phyloP scores from a whole-genome alignment of 2,888 invertebrate species.

The Psylliodes chrysocephalus region DNA sequence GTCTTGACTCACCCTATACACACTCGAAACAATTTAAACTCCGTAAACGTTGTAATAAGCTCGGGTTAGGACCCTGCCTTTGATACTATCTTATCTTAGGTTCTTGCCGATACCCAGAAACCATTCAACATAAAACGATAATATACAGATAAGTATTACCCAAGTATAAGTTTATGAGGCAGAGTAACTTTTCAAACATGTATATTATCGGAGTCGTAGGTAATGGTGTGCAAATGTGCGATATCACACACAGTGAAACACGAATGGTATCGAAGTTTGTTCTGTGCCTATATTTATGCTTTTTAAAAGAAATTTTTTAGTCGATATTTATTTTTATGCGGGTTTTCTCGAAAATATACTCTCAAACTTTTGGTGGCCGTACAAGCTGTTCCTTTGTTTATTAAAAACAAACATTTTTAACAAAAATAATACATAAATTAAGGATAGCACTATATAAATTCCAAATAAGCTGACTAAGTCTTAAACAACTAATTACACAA shows the following conservation, averaged over 20 bases:
- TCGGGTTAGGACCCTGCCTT: conserved; percentile 15
- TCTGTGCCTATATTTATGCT: conserved; percentile 7
- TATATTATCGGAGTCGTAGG: conserved; percentile 59
- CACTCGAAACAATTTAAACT: not conserved
- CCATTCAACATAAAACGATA: conserved; percentile 25
- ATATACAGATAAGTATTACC: conserved; percentile 28
- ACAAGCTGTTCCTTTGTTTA: no score
- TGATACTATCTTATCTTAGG: conserved; percentile 16
- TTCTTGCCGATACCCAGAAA: conserved; percentile 21
- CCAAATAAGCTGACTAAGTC: no score
- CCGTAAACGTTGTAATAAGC: conserved; percentile 1
- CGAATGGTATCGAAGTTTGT: conserved; percentile 35
- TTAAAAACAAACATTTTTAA: no score
- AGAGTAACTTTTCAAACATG: conserved; percentile 49
- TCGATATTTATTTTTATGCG: no score
- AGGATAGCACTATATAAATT: no score
- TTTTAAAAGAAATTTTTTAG: not conserved
- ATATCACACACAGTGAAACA: conserved; percentile 48
- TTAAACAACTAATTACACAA: no score
- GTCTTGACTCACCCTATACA: not conserved
- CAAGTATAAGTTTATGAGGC: conserved; percentile 33
- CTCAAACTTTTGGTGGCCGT: no score
- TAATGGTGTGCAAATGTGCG: conserved; percentile 64
- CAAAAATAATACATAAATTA: no score
- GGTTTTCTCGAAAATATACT: no score